Evolutionary conservation across 1,140 invertebrate genomes (phyloP).

Genomic region (Adoxophyes honmai): DNA sequence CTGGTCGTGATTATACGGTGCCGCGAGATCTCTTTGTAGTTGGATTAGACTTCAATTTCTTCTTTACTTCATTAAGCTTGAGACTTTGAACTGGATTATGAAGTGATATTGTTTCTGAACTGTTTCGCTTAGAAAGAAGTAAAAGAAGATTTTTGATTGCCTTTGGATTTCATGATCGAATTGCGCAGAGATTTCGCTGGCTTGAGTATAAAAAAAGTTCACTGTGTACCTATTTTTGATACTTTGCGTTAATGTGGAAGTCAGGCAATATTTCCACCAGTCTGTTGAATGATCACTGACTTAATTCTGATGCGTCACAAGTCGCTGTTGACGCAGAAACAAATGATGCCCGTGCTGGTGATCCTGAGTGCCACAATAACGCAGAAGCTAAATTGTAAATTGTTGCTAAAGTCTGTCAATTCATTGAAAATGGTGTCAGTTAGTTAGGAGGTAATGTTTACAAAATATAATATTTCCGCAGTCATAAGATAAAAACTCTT

Average conservation of each 20-base stretch:
- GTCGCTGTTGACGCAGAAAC: background rate
- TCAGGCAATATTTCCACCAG: constrained; percentile 29
- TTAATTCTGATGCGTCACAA: too few relatives aligned
- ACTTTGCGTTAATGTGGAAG: constrained; percentile 59
- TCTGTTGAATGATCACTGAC: background rate
- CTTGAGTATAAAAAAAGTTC: constrained; percentile 42
- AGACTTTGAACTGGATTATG: constrained; percentile 2
- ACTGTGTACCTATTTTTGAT: constrained; percentile 68
- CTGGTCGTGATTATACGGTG: constrained; percentile 51
- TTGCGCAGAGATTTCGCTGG: background rate
- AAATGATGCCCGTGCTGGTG: background rate
- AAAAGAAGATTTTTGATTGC: background rate
- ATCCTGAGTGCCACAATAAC: constrained; percentile 40
- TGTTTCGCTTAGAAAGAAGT: background rate
- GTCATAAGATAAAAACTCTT: constrained; percentile 57
- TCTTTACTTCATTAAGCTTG: constrained; percentile 2
- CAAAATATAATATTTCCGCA: constrained; percentile 46
- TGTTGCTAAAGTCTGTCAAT: constrained; percentile 54
- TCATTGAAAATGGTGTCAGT: constrained; percentile 69
- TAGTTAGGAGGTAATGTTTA: constrained; percentile 55
- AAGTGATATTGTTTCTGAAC: constrained; percentile 1
- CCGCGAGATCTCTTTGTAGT: background rate
- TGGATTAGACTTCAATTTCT: background rate
- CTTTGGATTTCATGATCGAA: background rate
- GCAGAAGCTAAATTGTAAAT: constrained; percentile 23